Evolutionary conservation across 2,888 invertebrate genomes (phyloP).

Genomic region (Oligia strigilis): DNA sequence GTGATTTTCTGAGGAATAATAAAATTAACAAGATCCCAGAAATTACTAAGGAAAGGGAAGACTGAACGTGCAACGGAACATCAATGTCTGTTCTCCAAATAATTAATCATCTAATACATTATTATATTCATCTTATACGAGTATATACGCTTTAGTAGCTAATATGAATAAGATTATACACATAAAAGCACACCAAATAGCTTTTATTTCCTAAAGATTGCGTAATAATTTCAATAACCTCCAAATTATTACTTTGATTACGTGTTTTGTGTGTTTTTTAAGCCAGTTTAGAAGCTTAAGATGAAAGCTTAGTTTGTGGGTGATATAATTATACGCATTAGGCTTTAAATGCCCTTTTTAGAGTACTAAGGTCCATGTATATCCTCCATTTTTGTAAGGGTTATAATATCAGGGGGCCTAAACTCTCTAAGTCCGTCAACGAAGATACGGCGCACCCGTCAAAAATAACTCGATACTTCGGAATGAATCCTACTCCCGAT

Average conservation of each 20-base stretch:
- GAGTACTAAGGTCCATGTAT: background rate
- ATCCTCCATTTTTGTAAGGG: background rate
- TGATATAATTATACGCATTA: background rate
- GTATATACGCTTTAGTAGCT: too few relatives aligned
- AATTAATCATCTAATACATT: background rate
- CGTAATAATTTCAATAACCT: background rate
- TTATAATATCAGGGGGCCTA: background rate
- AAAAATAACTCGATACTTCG: background rate
- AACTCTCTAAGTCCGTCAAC: background rate
- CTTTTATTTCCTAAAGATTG: background rate
- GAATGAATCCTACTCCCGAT: background rate
- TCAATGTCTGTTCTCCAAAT: background rate
- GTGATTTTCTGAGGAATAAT: background rate
- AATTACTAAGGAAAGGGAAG: background rate
- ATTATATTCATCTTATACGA: background rate
- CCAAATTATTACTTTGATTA: background rate
- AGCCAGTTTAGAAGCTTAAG: background rate
- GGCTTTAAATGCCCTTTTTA: background rate
- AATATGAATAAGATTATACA: background rate
- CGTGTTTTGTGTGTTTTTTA: background rate
- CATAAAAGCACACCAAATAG: background rate
- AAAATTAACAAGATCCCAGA: background rate
- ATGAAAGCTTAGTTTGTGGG: background rate
- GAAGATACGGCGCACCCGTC: background rate
- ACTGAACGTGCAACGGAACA: background rate